phyloP scores from a whole-genome alignment of 2,797 vertebrate genomes.

The Huso huso region DNA sequence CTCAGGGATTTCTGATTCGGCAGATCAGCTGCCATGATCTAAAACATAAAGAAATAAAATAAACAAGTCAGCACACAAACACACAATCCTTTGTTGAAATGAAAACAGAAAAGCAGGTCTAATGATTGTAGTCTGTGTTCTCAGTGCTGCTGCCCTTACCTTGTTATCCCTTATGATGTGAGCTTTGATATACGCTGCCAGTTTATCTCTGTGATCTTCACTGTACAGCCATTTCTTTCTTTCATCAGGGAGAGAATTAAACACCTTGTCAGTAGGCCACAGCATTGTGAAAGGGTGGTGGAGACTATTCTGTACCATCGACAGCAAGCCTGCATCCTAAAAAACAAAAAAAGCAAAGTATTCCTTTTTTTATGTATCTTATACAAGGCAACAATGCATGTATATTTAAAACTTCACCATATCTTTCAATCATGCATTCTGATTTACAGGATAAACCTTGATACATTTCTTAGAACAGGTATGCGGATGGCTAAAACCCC shows the following conservation, averaged over 20 bases:
- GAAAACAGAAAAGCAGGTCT: neutral
- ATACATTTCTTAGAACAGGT: too few species aligned
- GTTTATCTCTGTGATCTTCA: slow-evolving; percentile 65
- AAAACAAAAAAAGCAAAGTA: slow-evolving; percentile 8
- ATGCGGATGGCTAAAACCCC: too few species aligned
- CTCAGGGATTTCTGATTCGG: slow-evolving; percentile 41
- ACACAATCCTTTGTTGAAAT: neutral
- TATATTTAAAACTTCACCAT: too few species aligned
- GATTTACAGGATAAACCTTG: too few species aligned
- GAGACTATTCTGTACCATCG: slow-evolving; percentile 48
- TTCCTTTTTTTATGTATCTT: too few species aligned
- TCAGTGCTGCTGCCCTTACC: slow-evolving; percentile 41
- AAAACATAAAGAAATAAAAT: slow-evolving; percentile 1
- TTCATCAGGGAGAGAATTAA: slow-evolving; percentile 58
- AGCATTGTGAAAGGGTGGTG: slow-evolving; percentile 84
- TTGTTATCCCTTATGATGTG: slow-evolving; percentile 68
- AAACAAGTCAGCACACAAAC: neutral
- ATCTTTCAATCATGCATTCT: too few species aligned
- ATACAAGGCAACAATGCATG: too few species aligned
- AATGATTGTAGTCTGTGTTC: neutral
- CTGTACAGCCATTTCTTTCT: slow-evolving; percentile 73
- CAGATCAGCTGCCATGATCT: slow-evolving; percentile 56
- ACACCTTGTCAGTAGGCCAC: slow-evolving; percentile 78
- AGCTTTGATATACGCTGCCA: slow-evolving; percentile 70
- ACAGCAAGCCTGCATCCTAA: slow-evolving; percentile 68